Evolutionary conservation across 2,113 vertebrate genomes (phyloP), one percentile per base, ranked within the genome.

Genomic region (Atherinomorus stipes): DNA sequence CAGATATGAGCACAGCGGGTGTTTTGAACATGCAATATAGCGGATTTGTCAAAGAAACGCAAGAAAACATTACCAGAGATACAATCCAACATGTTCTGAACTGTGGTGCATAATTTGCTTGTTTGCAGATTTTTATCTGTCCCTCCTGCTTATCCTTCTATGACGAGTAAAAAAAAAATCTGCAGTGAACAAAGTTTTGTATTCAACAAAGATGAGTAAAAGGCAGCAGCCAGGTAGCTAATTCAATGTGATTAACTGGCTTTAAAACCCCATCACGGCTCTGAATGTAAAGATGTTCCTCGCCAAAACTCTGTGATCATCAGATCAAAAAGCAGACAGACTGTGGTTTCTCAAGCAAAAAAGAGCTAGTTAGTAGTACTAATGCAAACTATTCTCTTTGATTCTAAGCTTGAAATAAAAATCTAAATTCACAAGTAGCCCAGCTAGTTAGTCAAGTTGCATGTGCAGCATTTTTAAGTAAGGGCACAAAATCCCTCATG

Each of bases 201-300:
- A n/a, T n/a, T 44, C 22, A 34, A 45, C 44, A 25, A 45, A 22
- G n/a, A 40, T 59, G 13, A 42, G 7, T 40, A 40, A 40, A 40
- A 38, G 7, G 37, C 59, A 23, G 26, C n/a, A 47, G 28, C 15
- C 16, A 45, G 12, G 12, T 21, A 21, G 1, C 45, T 15, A 1
- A 26, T 47, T 56, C 53, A 47, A 21, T 31, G 25, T 60, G 40
- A 59, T 59, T 22, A 40, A 59, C 57, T 40, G 7, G n/a, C 21
- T 47, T 22, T n/a, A 7, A 64, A 58, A 52, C 53, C 7, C 56
- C 12, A 44, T 19, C 21, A 21, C n/a, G 28, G 47, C 34, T 61
- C 52, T 52, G 3, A 45, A 75, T 19, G 28, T 26, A 31, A 66
- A 67, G 50, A 66, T 44, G 23, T 44, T 66, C 11, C 44, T 28